Conservation (phyloP, 2,113 vertebrate species). For the Mixornis gularis region DNA sequence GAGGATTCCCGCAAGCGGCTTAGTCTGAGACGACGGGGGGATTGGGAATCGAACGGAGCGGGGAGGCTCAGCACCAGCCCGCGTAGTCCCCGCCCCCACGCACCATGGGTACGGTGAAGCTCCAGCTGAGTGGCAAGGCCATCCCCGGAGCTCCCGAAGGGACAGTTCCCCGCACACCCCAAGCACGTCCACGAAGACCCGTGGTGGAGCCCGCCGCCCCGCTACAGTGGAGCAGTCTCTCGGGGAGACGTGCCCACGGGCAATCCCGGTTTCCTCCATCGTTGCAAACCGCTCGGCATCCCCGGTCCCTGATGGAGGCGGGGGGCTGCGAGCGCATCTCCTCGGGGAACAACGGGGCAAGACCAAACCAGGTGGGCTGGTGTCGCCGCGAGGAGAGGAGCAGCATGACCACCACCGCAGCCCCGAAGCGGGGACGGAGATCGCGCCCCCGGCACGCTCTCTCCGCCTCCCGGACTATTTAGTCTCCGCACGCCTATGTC, state of each 20-base stretch:
- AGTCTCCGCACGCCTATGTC: not conserved
- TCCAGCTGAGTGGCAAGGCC: too few species aligned
- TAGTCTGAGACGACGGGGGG: not conserved
- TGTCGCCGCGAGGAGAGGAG: too few species aligned
- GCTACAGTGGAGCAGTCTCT: too few species aligned
- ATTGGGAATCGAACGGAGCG: rapidly evolving
- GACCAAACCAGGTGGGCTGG: not conserved
- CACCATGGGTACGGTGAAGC: too few species aligned
- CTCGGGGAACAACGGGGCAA: not conserved
- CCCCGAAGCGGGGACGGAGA: not conserved
- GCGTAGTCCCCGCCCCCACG: not conserved
- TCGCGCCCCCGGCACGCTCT: not conserved
- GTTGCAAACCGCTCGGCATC: rapidly evolving
- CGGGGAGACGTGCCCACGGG: too few species aligned
- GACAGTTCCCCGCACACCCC: rapidly evolving
- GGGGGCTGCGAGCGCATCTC: not conserved
- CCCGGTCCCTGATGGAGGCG: rapidly evolving
- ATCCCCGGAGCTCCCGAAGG: not conserved
- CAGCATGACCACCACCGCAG: rapidly evolving
- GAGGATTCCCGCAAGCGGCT: not conserved
- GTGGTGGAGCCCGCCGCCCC: not conserved
- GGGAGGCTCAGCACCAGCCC: too few species aligned
- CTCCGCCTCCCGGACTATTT: constrained; percentile 31
- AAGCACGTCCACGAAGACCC: rapidly evolving
- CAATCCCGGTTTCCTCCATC: not conserved